phyloP scores from a whole-genome alignment of 2,888 invertebrate genomes.

The Thysanoteuthis rhombus region DNA sequence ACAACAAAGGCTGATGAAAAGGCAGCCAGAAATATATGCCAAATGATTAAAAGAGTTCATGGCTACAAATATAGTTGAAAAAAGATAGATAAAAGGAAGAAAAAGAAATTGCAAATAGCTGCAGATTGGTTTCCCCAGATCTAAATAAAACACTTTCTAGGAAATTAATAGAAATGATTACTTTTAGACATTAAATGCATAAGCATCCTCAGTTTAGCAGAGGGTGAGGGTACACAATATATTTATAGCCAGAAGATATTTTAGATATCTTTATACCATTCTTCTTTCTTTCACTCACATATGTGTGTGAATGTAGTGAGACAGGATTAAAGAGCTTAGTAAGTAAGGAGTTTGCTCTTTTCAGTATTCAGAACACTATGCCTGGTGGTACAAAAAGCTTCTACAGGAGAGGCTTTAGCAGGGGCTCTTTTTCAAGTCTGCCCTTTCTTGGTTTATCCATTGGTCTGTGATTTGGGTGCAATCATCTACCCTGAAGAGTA shows the following conservation, averaged over 20 bases:
- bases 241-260: not conserved
- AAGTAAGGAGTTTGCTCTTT: no score
- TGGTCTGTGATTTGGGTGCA: not conserved
- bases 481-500: not conserved
- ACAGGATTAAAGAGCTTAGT: no score
- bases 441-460: not conserved
- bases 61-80: not conserved
- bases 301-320: no score
- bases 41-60: not conserved
- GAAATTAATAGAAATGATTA: not conserved
- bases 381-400: no score
- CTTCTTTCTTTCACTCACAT: no score
- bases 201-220: not conserved
- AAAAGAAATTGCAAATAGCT: not conserved
- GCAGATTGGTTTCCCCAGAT: not conserved
- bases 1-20: not conserved
- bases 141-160: not conserved
- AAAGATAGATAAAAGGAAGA: no score
- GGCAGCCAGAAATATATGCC: not conserved
- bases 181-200: not conserved
- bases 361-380: no score
- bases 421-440: not conserved
- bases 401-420: no score
- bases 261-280: not conserved
- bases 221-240: not conserved